phyloP scores from a whole-genome alignment of 2,888 invertebrate genomes.

The Caenorhabditis imperialis region DNA sequence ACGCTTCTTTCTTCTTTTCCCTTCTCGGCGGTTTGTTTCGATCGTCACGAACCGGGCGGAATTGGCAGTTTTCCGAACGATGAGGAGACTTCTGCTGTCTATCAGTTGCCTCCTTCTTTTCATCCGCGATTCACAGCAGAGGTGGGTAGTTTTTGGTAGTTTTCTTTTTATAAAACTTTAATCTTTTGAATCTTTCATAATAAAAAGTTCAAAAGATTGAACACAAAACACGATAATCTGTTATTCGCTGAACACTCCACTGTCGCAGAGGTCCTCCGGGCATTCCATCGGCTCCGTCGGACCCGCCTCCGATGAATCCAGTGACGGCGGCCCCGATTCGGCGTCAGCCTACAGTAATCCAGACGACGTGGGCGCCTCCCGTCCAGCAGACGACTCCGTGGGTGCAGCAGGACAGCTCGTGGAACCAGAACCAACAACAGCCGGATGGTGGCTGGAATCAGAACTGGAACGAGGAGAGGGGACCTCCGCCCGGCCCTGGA shows the following conservation, averaged over 20 bases:
- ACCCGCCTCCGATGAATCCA: constrained; percentile 19
- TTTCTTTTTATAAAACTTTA: neutral
- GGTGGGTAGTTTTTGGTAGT: constrained; percentile 13
- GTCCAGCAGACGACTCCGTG: constrained; percentile 20
- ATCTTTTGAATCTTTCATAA: neutral
- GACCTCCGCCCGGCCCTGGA: constrained; percentile 29
- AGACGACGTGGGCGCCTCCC: constrained; percentile 31
- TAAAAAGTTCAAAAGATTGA: neutral
- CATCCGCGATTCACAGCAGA: constrained; percentile 13
- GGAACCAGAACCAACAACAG: constrained; percentile 2
- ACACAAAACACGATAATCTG: constrained; percentile 1
- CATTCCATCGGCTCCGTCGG: constrained; percentile 9
- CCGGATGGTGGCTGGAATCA: constrained; percentile 20
- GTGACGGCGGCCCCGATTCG: constrained; percentile 32
- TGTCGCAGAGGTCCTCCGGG: constrained; percentile 48
- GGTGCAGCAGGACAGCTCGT: constrained; percentile 13
- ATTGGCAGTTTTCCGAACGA: neutral
- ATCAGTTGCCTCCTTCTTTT: constrained; percentile 5
- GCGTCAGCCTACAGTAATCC: constrained; percentile 18
- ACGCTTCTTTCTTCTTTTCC: neutral
- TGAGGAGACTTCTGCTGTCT: neutral
- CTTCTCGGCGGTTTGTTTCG: constrained; percentile 3
- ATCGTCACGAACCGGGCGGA: constrained; percentile 18
- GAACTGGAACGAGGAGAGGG: constrained; percentile 7
- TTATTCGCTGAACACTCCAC: neutral